These are phyloP conservation scores for Phymanthus crucifer DNA, from an alignment of 92 coral and sea anemone genomes.

Conservation along the genomic window DNA sequence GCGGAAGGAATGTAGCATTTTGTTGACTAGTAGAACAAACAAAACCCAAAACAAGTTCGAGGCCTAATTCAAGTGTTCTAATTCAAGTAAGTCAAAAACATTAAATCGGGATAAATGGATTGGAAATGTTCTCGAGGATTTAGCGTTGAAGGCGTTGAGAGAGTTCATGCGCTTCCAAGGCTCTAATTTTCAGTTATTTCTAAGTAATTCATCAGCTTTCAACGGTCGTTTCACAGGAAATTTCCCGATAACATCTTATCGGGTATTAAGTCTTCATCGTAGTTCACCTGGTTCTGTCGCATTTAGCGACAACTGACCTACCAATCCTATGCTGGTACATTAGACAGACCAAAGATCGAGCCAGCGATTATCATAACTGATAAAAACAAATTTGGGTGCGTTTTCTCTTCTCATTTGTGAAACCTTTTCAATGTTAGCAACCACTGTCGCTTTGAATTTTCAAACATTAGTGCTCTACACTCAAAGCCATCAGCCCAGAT, in stretches of 20 bases:
- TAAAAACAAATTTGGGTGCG: not conserved
- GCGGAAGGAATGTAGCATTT: constrained; percentile 18
- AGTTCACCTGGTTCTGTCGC: constrained; percentile 17
- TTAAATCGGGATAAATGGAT: not conserved
- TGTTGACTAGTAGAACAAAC: constrained; percentile 27
- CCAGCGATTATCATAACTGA: constrained; percentile 19
- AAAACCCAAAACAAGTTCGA: constrained; percentile 24
- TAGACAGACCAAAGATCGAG: constrained; percentile 7
- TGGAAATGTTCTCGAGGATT: not conserved
- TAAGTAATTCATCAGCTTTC: constrained; percentile 14
- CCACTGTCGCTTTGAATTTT: not conserved
- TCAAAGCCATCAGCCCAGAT: not conserved
- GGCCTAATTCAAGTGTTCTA: constrained; percentile 7
- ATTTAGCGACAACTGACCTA: not conserved
- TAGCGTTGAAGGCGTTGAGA: not conserved
- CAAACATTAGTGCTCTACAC: not conserved
- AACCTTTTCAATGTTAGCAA: not conserved
- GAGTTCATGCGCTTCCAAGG: not conserved
- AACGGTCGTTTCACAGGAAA: constrained; percentile 23
- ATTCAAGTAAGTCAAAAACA: constrained; percentile 22
- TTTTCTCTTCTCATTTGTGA: not conserved
- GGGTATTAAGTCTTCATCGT: not conserved
- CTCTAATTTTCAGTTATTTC: not conserved
- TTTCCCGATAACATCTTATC: constrained; percentile 34
- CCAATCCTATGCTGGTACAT: constrained; percentile 22